Percentiles rank a stretch among this genome's conserved stretches.
Conservation (phyloP, 2,797 vertebrate species). For the Gadopsis marmoratus region DNA sequence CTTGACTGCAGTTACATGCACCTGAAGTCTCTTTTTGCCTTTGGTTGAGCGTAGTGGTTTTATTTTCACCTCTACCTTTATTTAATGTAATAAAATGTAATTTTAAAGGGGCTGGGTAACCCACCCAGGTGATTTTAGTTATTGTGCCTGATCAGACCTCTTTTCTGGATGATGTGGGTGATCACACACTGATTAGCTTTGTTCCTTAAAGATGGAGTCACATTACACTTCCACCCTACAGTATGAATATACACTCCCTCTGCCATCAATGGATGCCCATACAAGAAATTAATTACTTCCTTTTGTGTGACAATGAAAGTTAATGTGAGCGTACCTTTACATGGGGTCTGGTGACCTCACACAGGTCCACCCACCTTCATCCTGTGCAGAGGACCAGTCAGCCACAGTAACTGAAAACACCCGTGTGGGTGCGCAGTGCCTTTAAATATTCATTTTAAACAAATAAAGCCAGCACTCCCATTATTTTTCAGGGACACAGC, state of each 20-base stretch:
- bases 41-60: no score
- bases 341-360: neutral
- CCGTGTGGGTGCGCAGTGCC: no score
- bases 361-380: neutral
- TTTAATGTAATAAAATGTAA: neutral
- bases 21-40: neutral
- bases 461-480: neutral
- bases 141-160: neutral
- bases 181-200: neutral
- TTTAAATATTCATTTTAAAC: neutral
- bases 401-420: neutral
- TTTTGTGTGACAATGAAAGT: neutral
- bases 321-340: neutral
- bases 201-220: neutral
- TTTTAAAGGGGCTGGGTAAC: neutral
- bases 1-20: neutral
- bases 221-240: no score
- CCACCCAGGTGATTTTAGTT: neutral
- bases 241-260: neutral
- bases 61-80: neutral
- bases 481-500: neutral
- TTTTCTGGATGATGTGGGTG: neutral
- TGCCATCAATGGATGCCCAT: no score
- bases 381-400: neutral
- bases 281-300: neutral